Evolutionary conservation across 2,888 invertebrate species (phyloP).

Genomic region (Hemistola chrysoprasaria): DNA sequence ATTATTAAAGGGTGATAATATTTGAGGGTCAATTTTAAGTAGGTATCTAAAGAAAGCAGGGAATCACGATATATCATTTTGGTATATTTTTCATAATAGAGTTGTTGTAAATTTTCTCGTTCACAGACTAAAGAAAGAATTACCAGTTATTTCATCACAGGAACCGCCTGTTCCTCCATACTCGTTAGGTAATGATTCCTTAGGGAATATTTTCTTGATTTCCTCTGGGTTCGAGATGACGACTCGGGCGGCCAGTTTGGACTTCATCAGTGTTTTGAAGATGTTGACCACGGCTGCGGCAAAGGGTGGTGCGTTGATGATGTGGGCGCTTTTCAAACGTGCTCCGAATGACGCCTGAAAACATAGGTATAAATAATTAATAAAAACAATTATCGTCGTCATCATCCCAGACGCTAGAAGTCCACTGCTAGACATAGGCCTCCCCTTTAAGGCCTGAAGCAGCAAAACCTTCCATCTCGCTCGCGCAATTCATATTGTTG

Average conservation of each 20-base stretch:
- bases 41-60: no score
- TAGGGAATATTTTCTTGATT: constrained; percentile 44
- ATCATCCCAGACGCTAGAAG: no score
- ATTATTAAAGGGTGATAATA: no score
- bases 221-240: constrained; percentile 33
- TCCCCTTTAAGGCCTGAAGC: no score
- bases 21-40: no score
- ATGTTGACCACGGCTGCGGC: constrained; percentile 8
- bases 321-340: constrained; percentile 9
- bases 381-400: no score
- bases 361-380: background rate
- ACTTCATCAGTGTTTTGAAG: constrained; percentile 54
- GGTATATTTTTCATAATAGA: no score
- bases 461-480: no score
- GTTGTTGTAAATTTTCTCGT: background rate
- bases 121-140: background rate
- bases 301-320: constrained; percentile 14
- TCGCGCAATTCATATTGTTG: no score
- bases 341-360: constrained; percentile 18
- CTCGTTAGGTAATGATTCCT: constrained; percentile 50
- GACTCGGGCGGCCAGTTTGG: constrained; percentile 50
- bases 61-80: no score
- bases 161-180: constrained; percentile 46
- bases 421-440: no score
- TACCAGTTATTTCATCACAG: constrained; percentile 37